Base-by-base conservation (phyloP, 2,113 vertebrate genomes). In the Leptocoma aspasia region DNA sequence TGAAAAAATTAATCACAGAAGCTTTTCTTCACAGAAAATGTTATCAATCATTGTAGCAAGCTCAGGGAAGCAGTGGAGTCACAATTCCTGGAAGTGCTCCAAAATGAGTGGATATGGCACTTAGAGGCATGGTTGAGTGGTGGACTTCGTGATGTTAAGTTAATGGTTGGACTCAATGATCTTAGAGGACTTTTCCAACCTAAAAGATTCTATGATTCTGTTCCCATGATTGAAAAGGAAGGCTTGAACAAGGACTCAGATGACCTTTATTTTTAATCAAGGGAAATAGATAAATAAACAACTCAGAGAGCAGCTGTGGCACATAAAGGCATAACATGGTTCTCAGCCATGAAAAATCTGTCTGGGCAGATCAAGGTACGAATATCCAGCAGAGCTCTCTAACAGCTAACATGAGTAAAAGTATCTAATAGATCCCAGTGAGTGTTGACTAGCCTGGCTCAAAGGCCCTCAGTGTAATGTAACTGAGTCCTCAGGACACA, bases 231-330 rank as follows among this genome's bases (percentile, higher is more conserved):
- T 89, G 59, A 53, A 89, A 86, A 70, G 6, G 28, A 70, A 66
- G n/a, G 17, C 22, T 83, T 72, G 41, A 87, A 81, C 12, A 61
- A 70, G 42, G 28, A 87, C 63, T 76, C 35, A 47, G 23, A 21
- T 86, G 57, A 80, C 41, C 57, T 92, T 94, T 83, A 56, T 60
- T 90, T 94, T 85, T 88, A 85, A 79, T 93, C 57, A 56, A 37
- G 23, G 10, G 24, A 85, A 85, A 82, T 22, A 87, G 71, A 65
- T 39, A 80, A 86, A 64, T 23, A 78, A 82, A 64, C 15, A 73
- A 70, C 10, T 73, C 5, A 11, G 50, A 65, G 16, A 84, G 23
- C 47, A 92, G 78, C 82, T 92, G 65, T 9, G n/a, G 23, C 27
- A 66, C 4, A 5, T n/a, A 56, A 37, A 8, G 7, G 22, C 26